Evolutionary conservation across 2,797 vertebrate species (phyloP), one percentile per base, ranked within the genome.

Genomic region (Eulemur rubriventer): DNA sequence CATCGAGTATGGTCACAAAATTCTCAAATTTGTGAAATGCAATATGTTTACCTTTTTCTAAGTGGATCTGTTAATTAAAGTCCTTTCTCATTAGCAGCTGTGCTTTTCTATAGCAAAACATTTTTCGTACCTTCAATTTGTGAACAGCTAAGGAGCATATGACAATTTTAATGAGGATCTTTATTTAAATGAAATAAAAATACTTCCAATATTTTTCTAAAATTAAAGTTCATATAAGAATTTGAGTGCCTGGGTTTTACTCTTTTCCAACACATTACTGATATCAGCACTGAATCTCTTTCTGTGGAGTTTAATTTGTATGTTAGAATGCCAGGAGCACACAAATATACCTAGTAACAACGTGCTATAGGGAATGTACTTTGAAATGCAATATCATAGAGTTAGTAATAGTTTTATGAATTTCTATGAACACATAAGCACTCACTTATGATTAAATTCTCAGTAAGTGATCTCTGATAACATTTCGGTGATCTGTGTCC

Each of bases 151-250:
- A 90, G 65, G 90, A 92, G 9, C 33, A 81, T 75, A 52, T 96
- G 93, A 93, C 84, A 92, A 38, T 96, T 97, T 97, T 88, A 96
- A 94, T 92, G 84, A 89, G 33, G 57, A 81, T 92, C 33, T 33
- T 59, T 75, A 81, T 59, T 80, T 88, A 94, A 95, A 87, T 96
- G 33, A 85, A 92, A 81, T 81, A 87, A 86, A 94, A 94, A 81
- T 61, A 78, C 4, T 95, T 79, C 28, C 12, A 79, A 0, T 61
- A 73, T 73, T 96, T 96, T 83, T 95, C 69, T 86, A 89, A 95
- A 92, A 69, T 76, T 94, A 59, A 94, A 94, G 9, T 82, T 59
- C 33, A 24, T 10, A 55, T 76, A 89, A 93, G 65, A 93, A 95
- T 94, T 96, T 83, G 59, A 91, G 24, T 89, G 41, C 20, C 38